Evolutionary conservation across 2,113 vertebrate genomes (phyloP).

Genomic region (Brachyhypopomus occidentalis): DNA sequence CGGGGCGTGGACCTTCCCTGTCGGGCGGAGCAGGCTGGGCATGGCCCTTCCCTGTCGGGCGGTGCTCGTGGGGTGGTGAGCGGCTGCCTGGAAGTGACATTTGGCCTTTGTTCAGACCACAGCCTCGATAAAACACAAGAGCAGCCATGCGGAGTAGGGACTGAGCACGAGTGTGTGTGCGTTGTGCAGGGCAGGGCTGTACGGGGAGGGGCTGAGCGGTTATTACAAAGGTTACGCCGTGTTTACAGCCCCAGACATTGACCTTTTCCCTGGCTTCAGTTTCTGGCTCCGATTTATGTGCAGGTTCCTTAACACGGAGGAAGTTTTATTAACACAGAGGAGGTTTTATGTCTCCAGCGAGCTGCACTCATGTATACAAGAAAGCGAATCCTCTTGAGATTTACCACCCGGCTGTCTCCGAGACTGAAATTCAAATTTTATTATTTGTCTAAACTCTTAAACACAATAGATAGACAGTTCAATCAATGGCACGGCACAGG

Average conservation of each 20-base stretch:
- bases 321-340: not conserved
- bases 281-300: slow-evolving; percentile 3
- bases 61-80: not conserved
- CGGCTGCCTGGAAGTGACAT: not conserved
- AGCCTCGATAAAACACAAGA: not conserved
- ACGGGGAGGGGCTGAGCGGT: not conserved
- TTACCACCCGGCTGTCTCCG: not conserved
- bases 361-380: not conserved
- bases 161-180: slow-evolving; percentile 15
- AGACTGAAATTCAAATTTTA: not conserved
- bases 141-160: slow-evolving; percentile 15
- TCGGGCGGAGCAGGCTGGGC: not conserved
- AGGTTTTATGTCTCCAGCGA: not conserved
- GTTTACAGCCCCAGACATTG: slow-evolving; percentile 9
- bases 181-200: not conserved
- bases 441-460: not conserved
- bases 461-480: not conserved
- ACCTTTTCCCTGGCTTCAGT: not conserved
- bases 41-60: too few species aligned
- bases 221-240: slow-evolving; percentile 25
- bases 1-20: not conserved
- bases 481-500: not conserved
- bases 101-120: not conserved
- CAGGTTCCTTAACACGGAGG: not conserved
- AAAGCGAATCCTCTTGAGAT: not conserved